Percentiles rank a stretch among this genome's conserved stretches.
phyloP scores from a whole-genome alignment of 1,140 invertebrate species.

The Bombus ignitus region DNA sequence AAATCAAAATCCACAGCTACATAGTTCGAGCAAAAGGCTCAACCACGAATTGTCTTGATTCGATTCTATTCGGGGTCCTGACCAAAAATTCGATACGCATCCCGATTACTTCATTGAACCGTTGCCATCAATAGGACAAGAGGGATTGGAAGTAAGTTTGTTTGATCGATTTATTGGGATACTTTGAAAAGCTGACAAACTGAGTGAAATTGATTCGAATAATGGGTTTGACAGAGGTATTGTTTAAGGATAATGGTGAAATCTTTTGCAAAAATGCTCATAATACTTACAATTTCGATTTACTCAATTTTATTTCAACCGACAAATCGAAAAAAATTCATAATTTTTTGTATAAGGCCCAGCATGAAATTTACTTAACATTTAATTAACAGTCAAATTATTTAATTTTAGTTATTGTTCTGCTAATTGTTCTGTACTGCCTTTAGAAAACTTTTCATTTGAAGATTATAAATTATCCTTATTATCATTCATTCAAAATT shows the following conservation, averaged over 20 bases:
- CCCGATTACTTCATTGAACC: neutral
- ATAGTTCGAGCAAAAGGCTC: neutral
- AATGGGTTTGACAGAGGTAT: neutral
- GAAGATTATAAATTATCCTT: too few relatives aligned
- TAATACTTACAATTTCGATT: neutral
- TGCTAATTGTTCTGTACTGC: too few relatives aligned
- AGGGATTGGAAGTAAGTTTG: neutral
- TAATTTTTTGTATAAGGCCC: neutral
- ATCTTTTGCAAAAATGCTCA: neutral
- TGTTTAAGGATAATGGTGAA: neutral
- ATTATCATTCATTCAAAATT: neutral
- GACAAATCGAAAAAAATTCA: neutral
- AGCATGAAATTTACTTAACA: neutral
- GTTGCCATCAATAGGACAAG: neutral
- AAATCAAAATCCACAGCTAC: conserved; percentile 12
- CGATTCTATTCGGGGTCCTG: neutral
- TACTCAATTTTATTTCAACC: neutral
- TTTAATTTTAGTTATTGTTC: neutral
- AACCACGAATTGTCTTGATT: conserved; percentile 7
- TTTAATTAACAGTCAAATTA: neutral
- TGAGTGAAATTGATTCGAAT: neutral
- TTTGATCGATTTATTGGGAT: neutral
- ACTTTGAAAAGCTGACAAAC: neutral
- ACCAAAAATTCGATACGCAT: conserved; percentile 10
- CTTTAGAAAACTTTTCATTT: too few relatives aligned